Evolutionary conservation across 2,888 invertebrate genomes (phyloP), one percentile per base, ranked within the genome.

Genomic region (Leptopilina drosophilae): DNA sequence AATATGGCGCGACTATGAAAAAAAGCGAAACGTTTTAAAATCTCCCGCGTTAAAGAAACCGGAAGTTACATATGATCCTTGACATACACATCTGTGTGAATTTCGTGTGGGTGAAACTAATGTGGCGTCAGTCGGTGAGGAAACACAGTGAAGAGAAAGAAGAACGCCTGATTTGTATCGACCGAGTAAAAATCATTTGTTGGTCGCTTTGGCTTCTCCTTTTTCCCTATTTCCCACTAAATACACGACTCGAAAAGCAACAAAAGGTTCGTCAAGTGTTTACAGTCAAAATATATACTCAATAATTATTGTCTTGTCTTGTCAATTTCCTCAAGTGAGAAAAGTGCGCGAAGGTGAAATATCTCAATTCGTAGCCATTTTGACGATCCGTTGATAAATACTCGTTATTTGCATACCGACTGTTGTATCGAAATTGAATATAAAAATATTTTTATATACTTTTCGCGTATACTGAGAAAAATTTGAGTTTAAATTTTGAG

Each of bases 311-410:
- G 6, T 46, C 6, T 73, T 8, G 14, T 5, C 33, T 56, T 5
- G 56, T 56, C 14, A 56, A 56, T 53, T 33, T 73, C 56, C 42
- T 42, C 42, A 6, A 33, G 14, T 26, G 7, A 53, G 26, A 33
- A n/a, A 33, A 62, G 20, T 62, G 5, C 8, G 12, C 12, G 49
- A 49, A 49, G 49, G 7, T 56, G 56, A 4, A 14, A 33, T 8
- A 8, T 26, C 12, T 26, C 14, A 59, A 76, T 53, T 20, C 86
- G 89, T 89, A 87, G 92, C 92, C 92, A 92, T 92, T 90, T 92
- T 92, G 91, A 56, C 90, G 91, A 83, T 91, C 92, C 91, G 92
- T 92, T 92, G 91, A 92, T 92, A 92, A 92, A 90, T 91, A 84
- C 87, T 87, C 86, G 87, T 85, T 87, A 89, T 90, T 89, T 87